Percentiles rank a stretch among this genome's conserved stretches.
phyloP scores from a whole-genome alignment of 1,140 invertebrate species.

The Tetragonula clypearis region DNA sequence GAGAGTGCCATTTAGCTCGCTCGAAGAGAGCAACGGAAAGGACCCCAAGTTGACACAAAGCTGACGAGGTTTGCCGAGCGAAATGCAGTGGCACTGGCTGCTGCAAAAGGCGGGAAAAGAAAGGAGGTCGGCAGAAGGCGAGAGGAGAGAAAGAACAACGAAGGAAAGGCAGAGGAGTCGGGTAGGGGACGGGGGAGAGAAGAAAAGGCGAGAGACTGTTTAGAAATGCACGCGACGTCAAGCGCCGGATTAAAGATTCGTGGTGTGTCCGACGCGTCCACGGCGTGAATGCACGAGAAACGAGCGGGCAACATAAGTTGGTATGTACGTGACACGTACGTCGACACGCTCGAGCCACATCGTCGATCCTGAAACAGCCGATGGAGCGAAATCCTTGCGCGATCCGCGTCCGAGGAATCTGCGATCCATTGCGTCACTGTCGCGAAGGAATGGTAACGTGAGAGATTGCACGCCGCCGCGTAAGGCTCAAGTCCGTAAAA shows the following conservation, averaged over 20 bases:
- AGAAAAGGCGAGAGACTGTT: constrained; percentile 59
- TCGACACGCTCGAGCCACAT: constrained; percentile 8
- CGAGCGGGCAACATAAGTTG: constrained; percentile 1
- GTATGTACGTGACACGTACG: constrained; percentile 46
- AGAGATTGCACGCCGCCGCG: neutral
- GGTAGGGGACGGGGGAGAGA: constrained; percentile 9
- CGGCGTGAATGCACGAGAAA: constrained; percentile 71
- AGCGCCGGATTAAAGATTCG: constrained; percentile 78
- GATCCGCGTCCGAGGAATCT: constrained; percentile 7
- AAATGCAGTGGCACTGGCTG: constrained; percentile 17
- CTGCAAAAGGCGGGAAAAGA: constrained; percentile 42
- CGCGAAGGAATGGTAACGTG: constrained; percentile 17
- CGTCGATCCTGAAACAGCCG: constrained; percentile 36
- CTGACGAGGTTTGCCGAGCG: constrained; percentile 24
- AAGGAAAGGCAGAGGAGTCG: constrained; percentile 33
- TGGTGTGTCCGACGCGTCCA: constrained; percentile 67
- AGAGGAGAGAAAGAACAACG: constrained; percentile 36
- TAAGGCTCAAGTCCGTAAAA: neutral
- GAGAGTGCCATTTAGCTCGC: neutral
- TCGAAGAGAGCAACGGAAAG: constrained; percentile 3
- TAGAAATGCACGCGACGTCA: constrained; percentile 73
- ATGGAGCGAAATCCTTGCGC: constrained; percentile 35
- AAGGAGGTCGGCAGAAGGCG: constrained; percentile 43
- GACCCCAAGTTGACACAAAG: constrained; percentile 26
- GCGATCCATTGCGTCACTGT: constrained; percentile 31